These are phyloP conservation scores for Bovichtus diacanthus DNA, from an alignment of 2,797 vertebrate species.

Conservation along the genomic window DNA sequence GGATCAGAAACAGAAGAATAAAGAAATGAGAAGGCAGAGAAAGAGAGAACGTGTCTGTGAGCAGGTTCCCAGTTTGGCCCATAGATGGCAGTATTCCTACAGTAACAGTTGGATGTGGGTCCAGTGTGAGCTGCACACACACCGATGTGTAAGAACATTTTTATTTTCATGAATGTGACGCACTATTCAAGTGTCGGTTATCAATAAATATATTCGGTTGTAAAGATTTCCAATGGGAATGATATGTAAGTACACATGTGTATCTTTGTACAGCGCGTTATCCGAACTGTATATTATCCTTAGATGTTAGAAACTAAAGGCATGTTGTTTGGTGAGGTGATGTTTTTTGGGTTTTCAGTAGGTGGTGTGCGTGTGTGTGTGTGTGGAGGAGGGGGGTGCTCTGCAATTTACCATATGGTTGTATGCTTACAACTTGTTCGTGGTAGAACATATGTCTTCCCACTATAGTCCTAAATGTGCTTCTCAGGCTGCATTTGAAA, in stretches of 20 bases:
- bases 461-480: not conserved
- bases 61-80: slow-evolving; percentile 57
- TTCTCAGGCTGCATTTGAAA: not conserved
- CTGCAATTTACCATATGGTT: not conserved
- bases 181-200: not conserved
- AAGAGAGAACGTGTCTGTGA: not conserved
- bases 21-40: not conserved
- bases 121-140: slow-evolving; percentile 44
- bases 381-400: too few species aligned
- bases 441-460: not conserved
- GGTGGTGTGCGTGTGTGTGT: too few species aligned
- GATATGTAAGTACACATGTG: not conserved
- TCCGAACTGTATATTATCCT: not conserved
- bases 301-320: not conserved
- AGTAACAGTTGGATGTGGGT: slow-evolving; percentile 70
- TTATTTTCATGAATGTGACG: slow-evolving; percentile 7
- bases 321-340: not conserved
- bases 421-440: not conserved
- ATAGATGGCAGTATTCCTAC: slow-evolving; percentile 87
- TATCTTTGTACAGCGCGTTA: not conserved
- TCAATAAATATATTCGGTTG: not conserved
- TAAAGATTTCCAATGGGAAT: not conserved
- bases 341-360: not conserved
- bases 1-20: not conserved
- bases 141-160: slow-evolving; percentile 56